Evolutionary conservation across 2,888 invertebrate genomes (phyloP).

Genomic region (Julus scandinavius): DNA sequence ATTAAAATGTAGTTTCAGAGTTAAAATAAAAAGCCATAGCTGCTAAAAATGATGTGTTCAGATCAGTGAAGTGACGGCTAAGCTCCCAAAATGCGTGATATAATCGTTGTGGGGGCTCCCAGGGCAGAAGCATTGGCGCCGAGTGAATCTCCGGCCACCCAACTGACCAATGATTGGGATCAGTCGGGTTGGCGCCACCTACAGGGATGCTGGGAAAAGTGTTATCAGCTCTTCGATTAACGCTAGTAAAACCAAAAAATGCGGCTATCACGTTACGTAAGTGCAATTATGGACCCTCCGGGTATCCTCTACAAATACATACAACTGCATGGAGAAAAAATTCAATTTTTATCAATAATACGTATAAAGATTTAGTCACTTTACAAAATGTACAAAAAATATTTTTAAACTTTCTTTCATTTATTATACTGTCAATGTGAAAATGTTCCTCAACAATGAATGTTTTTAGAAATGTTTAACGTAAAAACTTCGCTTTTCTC

Average conservation of each 20-base stretch:
- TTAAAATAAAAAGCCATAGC: constrained; percentile 9
- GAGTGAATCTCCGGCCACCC: background rate
- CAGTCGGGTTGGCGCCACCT: constrained; percentile 33
- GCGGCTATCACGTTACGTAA: constrained; percentile 4
- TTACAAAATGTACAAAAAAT: no score
- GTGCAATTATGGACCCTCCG: background rate
- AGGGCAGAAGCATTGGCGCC: constrained; percentile 17
- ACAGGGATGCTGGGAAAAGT: constrained; percentile 33
- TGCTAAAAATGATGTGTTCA: background rate
- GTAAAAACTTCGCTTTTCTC: no score
- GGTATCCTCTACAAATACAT: background rate
- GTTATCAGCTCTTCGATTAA: constrained; percentile 33
- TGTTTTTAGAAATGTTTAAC: no score
- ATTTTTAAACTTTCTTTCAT: no score
- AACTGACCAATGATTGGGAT: constrained; percentile 33
- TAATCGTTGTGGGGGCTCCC: background rate
- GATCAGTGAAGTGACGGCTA: background rate
- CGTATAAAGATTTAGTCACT: no score
- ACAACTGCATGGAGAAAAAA: background rate
- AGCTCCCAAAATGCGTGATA: constrained; percentile 1
- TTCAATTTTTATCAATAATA: no score
- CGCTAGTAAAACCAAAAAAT: constrained; percentile 17
- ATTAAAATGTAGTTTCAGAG: constrained; percentile 19
- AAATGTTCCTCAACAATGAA: no score
- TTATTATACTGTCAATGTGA: no score